Evolutionary conservation across 2,797 vertebrate genomes (phyloP).

Genomic region (Kryptolebias ocellatus): DNA sequence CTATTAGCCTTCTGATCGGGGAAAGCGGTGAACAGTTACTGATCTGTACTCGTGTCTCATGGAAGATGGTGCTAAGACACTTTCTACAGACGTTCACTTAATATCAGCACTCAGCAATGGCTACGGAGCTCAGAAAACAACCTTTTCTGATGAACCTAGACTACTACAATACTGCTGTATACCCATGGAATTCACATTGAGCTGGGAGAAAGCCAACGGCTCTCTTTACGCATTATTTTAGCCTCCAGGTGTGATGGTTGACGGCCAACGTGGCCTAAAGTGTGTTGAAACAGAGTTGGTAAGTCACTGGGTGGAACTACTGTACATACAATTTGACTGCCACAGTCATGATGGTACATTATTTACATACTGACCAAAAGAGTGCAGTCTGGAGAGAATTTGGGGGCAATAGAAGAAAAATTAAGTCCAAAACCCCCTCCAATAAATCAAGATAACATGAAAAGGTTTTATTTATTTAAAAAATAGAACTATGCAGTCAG

Average conservation of each 20-base stretch:
- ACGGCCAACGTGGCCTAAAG: slow-evolving; percentile 65
- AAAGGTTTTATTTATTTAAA: slow-evolving; percentile 59
- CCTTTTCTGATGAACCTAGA: slow-evolving; percentile 61
- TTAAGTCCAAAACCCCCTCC: slow-evolving; percentile 41
- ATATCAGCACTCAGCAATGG: slow-evolving; percentile 50
- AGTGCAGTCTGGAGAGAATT: slow-evolving; percentile 54
- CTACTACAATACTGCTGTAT: slow-evolving; percentile 84
- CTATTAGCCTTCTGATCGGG: slow-evolving; percentile 49
- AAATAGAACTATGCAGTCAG: slow-evolving; percentile 83
- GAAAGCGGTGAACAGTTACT: slow-evolving; percentile 40
- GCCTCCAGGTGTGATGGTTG: slow-evolving; percentile 61
- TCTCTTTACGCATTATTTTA: slow-evolving; percentile 53
- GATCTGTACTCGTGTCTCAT: slow-evolving; percentile 47
- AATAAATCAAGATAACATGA: slow-evolving; percentile 63
- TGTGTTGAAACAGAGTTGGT: slow-evolving; percentile 61
- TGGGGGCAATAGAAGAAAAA: slow-evolving; percentile 34
- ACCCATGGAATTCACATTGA: slow-evolving; percentile 82
- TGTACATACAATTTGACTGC: slow-evolving; percentile 60
- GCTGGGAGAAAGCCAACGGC: slow-evolving; percentile 72
- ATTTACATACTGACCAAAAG: slow-evolving; percentile 79
- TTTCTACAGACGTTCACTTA: slow-evolving; percentile 49
- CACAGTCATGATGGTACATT: slow-evolving; percentile 65
- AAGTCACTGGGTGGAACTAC: slow-evolving; percentile 63
- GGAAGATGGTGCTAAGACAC: slow-evolving; percentile 48
- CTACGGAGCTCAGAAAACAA: slow-evolving; percentile 44